Percentiles rank a stretch among this genome's conserved stretches.
phyloP scores from a whole-genome alignment of 2,797 vertebrate genomes.

The Xenentodon cancila region DNA sequence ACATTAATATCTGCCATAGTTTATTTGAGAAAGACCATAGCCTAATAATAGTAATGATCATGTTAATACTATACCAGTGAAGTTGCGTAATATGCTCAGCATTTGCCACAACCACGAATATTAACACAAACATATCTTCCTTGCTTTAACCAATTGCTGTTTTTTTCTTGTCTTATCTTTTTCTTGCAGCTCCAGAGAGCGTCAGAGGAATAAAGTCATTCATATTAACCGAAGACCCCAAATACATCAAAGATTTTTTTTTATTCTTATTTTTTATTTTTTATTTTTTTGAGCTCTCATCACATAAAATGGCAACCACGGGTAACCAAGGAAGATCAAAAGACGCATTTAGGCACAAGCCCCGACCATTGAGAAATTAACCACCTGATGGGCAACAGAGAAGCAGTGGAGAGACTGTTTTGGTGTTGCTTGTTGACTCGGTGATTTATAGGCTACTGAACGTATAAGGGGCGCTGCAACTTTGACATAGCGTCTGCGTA shows the following conservation, averaged over 20 bases:
- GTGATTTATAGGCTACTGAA: slow-evolving; percentile 55
- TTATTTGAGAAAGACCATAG: slow-evolving; percentile 8
- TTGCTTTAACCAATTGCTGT: slow-evolving; percentile 35
- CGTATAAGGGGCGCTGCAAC: slow-evolving; percentile 60
- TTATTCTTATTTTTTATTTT: slow-evolving; percentile 8
- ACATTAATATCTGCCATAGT: slow-evolving; percentile 34
- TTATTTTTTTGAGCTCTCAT: slow-evolving; percentile 32
- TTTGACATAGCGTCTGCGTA: slow-evolving; percentile 61
- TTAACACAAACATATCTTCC: slow-evolving; percentile 19
- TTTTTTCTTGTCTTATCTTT: slow-evolving; percentile 46
- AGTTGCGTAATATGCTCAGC: slow-evolving; percentile 43
- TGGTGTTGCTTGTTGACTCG: slow-evolving; percentile 61
- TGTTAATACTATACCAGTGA: slow-evolving; percentile 13
- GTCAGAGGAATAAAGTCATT: slow-evolving; percentile 67
- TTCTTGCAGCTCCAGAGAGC: slow-evolving; percentile 70
- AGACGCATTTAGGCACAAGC: slow-evolving; percentile 56
- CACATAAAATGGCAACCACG: slow-evolving; percentile 75
- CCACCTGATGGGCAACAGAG: slow-evolving; percentile 73
- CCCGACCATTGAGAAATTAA: slow-evolving; percentile 46
- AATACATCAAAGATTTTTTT: slow-evolving; percentile 40
- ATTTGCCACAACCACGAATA: slow-evolving; percentile 35
- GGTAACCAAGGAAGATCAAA: slow-evolving; percentile 65
- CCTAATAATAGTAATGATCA: slow-evolving; percentile 7
- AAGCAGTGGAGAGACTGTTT: slow-evolving; percentile 32
- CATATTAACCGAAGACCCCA: slow-evolving; percentile 54